Conservation (phyloP, 2,797 vertebrate species). For the Melanotaenia parkinsoni region DNA sequence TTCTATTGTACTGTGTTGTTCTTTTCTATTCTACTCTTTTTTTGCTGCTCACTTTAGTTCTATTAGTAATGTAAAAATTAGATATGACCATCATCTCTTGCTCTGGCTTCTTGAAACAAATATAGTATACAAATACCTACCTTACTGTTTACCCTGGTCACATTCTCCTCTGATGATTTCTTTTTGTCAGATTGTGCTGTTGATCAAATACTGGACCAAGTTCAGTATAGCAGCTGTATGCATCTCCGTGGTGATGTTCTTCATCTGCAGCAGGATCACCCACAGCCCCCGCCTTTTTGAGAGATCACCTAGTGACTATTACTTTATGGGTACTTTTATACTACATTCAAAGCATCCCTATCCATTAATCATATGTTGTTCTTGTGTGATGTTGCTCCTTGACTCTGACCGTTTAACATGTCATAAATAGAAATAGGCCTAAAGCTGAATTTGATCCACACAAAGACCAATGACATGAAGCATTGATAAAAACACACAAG, state of each 20-base stretch:
- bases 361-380: not conserved
- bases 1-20: not conserved
- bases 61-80: not conserved
- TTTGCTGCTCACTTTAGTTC: not conserved
- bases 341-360: not conserved
- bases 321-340: constrained; percentile 84
- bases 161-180: constrained; percentile 6
- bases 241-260: constrained; percentile 82
- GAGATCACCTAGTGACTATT: constrained; percentile 79
- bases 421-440: not conserved
- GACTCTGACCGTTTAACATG: not conserved
- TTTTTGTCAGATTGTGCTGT: constrained; percentile 80
- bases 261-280: constrained; percentile 78
- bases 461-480: constrained; percentile 3
- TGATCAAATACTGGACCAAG: constrained; percentile 87
- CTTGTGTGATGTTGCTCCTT: constrained; percentile 2
- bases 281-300: constrained; percentile 80
- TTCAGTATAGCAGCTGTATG: constrained; percentile 76
- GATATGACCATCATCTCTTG: not conserved
- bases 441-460: constrained; percentile 1
- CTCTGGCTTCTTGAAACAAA: not conserved
- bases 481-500: not conserved
- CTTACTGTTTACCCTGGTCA: not conserved
- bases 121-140: not conserved
- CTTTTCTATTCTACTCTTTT: not conserved